phyloP scores from a whole-genome alignment of 2,888 invertebrate genomes.

The Trissonchulus latispiculum region DNA sequence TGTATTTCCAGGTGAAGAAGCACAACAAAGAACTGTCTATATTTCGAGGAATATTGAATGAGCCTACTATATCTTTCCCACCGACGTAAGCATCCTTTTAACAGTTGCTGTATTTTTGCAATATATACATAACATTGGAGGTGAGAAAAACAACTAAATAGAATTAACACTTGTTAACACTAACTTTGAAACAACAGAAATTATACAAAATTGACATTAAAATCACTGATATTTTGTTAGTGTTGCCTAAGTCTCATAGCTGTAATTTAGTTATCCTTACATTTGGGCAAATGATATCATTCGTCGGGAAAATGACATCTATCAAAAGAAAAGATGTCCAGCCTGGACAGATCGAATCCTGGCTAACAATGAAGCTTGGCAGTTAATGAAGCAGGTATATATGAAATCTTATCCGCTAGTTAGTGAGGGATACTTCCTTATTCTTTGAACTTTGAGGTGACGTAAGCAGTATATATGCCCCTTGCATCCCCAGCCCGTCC shows the following conservation, averaged over 20 bases:
- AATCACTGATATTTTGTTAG: no score
- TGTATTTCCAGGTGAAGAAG: background rate
- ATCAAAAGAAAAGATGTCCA: slow-evolving; percentile 1
- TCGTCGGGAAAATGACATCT: background rate
- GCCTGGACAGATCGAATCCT: slow-evolving; percentile 7
- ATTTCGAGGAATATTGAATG: background rate
- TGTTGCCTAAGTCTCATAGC: background rate
- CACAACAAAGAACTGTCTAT: background rate
- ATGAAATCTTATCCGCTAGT: background rate
- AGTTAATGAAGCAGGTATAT: slow-evolving; percentile 3
- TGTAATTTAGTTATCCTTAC: background rate
- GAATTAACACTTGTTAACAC: no score
- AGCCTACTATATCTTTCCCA: background rate
- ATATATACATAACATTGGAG: no score
- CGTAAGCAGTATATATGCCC: no score
- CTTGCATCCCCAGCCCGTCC: no score
- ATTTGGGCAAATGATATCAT: background rate
- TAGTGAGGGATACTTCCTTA: no score
- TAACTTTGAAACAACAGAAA: no score
- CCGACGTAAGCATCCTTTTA: background rate
- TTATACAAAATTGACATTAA: no score
- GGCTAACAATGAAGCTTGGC: slow-evolving; percentile 2
- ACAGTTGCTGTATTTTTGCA: no score
- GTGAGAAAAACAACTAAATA: no score
- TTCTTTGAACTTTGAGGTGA: no score